These are phyloP conservation scores for Nansenia antarctica DNA, from an alignment of 2,113 vertebrate genomes.

Conservation along the genomic window DNA sequence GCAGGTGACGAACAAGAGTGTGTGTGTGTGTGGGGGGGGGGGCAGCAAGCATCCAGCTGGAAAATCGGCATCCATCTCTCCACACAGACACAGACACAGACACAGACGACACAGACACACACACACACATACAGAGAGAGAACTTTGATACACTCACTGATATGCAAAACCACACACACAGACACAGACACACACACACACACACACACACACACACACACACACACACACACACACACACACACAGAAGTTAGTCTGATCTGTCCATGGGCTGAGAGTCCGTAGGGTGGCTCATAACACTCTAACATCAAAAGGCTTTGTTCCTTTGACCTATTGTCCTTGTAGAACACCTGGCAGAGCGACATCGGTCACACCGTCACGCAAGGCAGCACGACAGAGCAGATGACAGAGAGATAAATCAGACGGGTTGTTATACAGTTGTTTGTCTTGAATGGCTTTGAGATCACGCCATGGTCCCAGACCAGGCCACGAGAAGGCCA, in stretches of 20 bases:
- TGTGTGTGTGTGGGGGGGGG: neutral
- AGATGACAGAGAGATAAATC: neutral
- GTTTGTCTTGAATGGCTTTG: neutral
- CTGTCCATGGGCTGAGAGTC: neutral
- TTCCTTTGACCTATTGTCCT: neutral
- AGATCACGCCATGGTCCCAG: too few relatives aligned
- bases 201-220: slow-evolving; percentile 22
- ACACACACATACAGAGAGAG: slow-evolving; percentile 16
- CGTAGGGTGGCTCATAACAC: too few relatives aligned
- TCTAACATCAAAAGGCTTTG: neutral
- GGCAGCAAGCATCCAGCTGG: slow-evolving; percentile 20
- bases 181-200: slow-evolving; percentile 7
- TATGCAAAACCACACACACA: slow-evolving; percentile 5
- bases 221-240: too few relatives aligned
- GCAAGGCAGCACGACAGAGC: neutral
- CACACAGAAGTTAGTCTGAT: neutral
- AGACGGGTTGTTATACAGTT: neutral
- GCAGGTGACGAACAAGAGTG: slow-evolving; percentile 48
- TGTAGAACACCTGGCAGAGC: neutral
- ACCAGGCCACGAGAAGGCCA: too few relatives aligned
- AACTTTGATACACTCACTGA: too few relatives aligned
- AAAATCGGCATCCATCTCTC: neutral
- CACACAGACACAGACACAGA: slow-evolving; percentile 12
- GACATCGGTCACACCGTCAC: neutral
- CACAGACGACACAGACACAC: neutral